Base-by-base conservation (phyloP, 1,140 invertebrate genomes). In the Luehdorfia chinensis region DNA sequence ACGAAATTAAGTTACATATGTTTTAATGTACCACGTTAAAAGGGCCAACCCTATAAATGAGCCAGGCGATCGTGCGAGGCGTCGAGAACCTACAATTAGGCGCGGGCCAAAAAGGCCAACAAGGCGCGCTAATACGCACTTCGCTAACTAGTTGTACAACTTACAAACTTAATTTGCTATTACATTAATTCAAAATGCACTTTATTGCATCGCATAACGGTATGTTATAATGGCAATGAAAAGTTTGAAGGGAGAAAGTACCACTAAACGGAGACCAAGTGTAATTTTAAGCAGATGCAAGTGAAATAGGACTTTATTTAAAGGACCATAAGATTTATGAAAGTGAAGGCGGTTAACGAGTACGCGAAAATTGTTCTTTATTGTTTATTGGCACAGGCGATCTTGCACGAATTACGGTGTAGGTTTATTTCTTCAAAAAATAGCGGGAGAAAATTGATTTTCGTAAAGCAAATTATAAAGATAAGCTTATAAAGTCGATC, bases 81-180 rank as follows among this genome's bases (percentile, higher is more conserved):
- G 78, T 80, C 66, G 81, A 74, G 76, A 79, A 78, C 79, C 81
- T 79, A 76, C 80, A 85, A 85, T 85, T 85, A 85, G 69, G 57
- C 55, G 55, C 51, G 33, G 48, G 36, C 63, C 71, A 81, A 80
- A 70, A 75, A 71, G 67, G 75, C 62, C 59, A 68, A 37, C 47
- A 61, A 54, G 37, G 44, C 27, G 39, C 50, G 67, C 65, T 84
- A 84, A 84, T 81, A 84, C 64, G 65, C 69, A 73, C 69, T 69
- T 58, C 49, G 61, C 66, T 75, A 72, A 70, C 79, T 79, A 79
- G 75, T 73, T 75, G 69, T 66, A 58, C 62, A 33, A 53, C 43
- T 41, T 45, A 51, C 61, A 65, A 66, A 55, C 32, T 44, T 54
- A 41, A 60, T 47, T 0, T 15, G 39, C 30, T 28, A 47, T 39